phyloP scores from a whole-genome alignment of 2,888 invertebrate genomes.

The Dynastes maya region DNA sequence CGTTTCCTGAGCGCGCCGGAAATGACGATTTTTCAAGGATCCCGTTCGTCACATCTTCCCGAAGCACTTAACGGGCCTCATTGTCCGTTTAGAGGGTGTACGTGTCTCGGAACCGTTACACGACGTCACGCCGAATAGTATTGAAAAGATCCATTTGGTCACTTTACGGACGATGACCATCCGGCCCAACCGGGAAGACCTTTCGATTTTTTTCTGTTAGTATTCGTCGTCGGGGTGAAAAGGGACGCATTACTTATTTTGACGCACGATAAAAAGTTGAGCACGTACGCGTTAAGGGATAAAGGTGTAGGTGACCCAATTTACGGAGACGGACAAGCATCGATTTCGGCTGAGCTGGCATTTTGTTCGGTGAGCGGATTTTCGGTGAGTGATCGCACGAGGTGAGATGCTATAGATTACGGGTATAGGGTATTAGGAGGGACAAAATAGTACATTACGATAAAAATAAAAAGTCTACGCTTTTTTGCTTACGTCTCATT shows the following conservation, averaged over 20 bases:
- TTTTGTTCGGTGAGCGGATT: constrained; percentile 19
- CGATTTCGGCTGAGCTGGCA: constrained; percentile 40
- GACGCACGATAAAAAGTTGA: constrained; percentile 23
- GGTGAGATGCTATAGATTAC: constrained; percentile 12
- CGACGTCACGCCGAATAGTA: constrained; percentile 6
- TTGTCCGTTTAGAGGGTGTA: constrained; percentile 30
- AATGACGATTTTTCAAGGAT: background rate
- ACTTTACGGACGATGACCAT: constrained; percentile 10
- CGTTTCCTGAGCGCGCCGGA: constrained; percentile 1
- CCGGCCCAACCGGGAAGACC: background rate
- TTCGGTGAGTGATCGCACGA: constrained; percentile 8
- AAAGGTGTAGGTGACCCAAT: constrained; percentile 24
- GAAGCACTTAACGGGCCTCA: constrained; percentile 29
- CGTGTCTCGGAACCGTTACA: background rate
- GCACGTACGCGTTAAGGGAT: background rate
- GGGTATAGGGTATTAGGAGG: too few species aligned
- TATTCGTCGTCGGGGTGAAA: background rate
- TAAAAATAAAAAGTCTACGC: too few species aligned
- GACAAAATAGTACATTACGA: too few species aligned
- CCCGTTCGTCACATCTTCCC: background rate
- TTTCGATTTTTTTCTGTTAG: too few species aligned
- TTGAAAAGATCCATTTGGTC: constrained; percentile 31
- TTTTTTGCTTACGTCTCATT: too few species aligned
- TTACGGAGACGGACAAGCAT: constrained; percentile 24
- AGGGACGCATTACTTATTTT: constrained; percentile 17